Base-by-base conservation (phyloP, 2,113 vertebrate genomes). In the Hippotragus niger region DNA sequence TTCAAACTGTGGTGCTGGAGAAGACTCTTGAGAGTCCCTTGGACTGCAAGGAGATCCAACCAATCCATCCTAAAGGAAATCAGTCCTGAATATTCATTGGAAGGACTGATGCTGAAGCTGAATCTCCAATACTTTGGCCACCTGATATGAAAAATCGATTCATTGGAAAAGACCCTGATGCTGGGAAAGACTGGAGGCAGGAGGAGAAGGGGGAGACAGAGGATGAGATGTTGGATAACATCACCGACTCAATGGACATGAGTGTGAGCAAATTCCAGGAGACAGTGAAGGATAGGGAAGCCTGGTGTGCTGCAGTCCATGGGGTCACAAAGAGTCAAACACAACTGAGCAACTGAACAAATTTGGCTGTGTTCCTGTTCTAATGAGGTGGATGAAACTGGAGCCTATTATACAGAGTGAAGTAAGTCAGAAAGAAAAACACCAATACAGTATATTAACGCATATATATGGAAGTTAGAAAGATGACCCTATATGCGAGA, bases 161-260 rank as follows among this genome's bases (percentile, higher is more conserved):
- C 15, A 67, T 0, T 67, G 62, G 33, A 67, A 67, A 67, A 67
- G 7, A 67, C 16, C 33, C 33, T 67, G 62, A 67, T 67, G 33
- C 33, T 67, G 33, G 62, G 33, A 67, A 67, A 67, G 62, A 67
- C 33, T 67, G 33, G 33, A 64, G 62, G 62, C 62, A 67, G 62
- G 33, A 67, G 16, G 64, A 67, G 64, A 67, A n/a, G 8, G 33
- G 64, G 33, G 8, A 2, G 8, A 67, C 64, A 67, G 64, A 67
- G 33, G 33, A n/a, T n/a, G 64, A n/a, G 64, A 19, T 67, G 64
- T 19, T 67, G 16, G 64, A 67, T 67, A 19, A 10, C 4, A n/a
- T 19, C 33, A 67, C 8, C 0, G 1, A 67, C 8, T 19, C 33
- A n/a, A 67, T 5, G 64, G 64, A n/a, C 64, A n/a, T 0, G 3